Evolutionary conservation across 23 tunicate genomes (phyloP), one percentile per base, ranked within the genome.

Genomic region (Halocynthia roretzi): DNA sequence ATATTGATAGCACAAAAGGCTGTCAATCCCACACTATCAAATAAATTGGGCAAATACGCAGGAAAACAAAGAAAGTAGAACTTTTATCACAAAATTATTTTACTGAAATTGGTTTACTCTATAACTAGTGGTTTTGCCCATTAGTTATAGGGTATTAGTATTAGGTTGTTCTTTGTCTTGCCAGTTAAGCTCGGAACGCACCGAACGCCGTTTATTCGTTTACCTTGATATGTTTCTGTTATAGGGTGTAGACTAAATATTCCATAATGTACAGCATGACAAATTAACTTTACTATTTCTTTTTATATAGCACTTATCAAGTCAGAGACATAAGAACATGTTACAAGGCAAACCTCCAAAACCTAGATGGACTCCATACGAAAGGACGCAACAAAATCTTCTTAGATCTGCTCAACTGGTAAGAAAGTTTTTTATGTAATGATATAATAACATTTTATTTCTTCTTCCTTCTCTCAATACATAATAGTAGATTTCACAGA

Each of bases 281-380:
- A 75, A 0, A 15, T 77, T 77, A 6, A 15, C 53, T 71, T 5
- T 18, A 44, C 48, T 5, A 14, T 58, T 48, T 17, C 17, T 68
- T 67, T 52, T 12, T 87, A 31, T 81, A 52, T 80, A 93, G 93
- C 98, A 93, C 57, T 72, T 93, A 56, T 53, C 93, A 18, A 93
- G 98, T 83, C 88, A 76, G 68, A 78, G 98, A 62, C 98, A 93
- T 68, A 86, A 83, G 76, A 83, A 83, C 44, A 93, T 83, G 82
- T 72, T 93, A 56, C 88, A 93, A 70, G 98, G 98, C 62, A 87
- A 87, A 78, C 93, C 98, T 9, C 98, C 93, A 2, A 93, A 93
- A 83, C 97, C 97, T 12, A 66, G 98, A 68, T 93, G 98, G 98
- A 70, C 84, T 57, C 98, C 98, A 19, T 93, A 93, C 71, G 98